Evolutionary conservation across 2,797 vertebrate species (phyloP).

Genomic region (Diplodus sargus): DNA sequence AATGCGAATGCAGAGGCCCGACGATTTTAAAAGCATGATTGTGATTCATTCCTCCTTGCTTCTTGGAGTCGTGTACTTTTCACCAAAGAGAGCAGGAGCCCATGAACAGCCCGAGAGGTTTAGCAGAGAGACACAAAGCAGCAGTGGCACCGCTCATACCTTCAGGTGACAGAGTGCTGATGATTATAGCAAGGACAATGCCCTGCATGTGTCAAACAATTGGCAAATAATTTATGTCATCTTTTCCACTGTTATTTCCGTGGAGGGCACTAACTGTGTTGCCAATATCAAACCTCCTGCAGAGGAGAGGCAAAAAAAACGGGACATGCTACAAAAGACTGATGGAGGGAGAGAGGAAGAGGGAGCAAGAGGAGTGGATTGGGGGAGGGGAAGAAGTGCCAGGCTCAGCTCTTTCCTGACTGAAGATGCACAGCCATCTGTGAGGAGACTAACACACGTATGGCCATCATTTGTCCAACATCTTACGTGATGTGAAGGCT

Average conservation of each 20-base stretch:
- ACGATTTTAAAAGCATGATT: constrained; percentile 27
- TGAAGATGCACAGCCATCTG: constrained; percentile 94
- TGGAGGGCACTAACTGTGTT: constrained; percentile 94
- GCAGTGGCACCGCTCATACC: constrained; percentile 90
- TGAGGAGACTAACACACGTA: constrained; percentile 93
- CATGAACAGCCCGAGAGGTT: constrained; percentile 83
- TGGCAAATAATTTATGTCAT: constrained; percentile 99
- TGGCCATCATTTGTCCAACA: constrained; percentile 99
- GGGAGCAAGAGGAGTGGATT: constrained; percentile 73
- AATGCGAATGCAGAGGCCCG: constrained; percentile 18
- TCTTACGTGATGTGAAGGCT: constrained; percentile 98
- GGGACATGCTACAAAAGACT: constrained; percentile 74
- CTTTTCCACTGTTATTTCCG: constrained; percentile 95
- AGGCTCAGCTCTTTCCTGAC: constrained; percentile 92
- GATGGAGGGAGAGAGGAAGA: constrained; percentile 78
- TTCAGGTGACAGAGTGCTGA: constrained; percentile 95
- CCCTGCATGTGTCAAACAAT: constrained; percentile 96
- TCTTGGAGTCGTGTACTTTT: constrained; percentile 47
- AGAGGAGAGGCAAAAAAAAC: constrained; percentile 73
- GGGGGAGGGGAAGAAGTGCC: constrained; percentile 88
- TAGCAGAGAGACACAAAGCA: constrained; percentile 90
- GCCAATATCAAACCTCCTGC: constrained; percentile 94
- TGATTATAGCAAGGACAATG: constrained; percentile 98
- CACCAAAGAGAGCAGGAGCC: constrained; percentile 58
- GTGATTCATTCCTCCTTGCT: constrained; percentile 46